Evolutionary conservation across 2,888 invertebrate species (phyloP).

Genomic region (Cephus pygmeus): DNA sequence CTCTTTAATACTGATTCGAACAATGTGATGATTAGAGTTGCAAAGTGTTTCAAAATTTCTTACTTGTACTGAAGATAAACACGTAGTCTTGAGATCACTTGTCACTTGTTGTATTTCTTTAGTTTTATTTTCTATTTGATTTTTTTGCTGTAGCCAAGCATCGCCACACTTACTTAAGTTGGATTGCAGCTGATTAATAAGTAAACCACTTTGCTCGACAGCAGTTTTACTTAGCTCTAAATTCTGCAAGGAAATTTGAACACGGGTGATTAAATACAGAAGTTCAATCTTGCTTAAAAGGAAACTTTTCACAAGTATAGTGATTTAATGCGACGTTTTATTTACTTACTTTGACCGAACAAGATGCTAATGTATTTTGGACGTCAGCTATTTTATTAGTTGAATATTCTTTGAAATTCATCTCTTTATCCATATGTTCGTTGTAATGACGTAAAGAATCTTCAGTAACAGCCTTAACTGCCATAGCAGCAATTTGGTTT

Average conservation of each 20-base stretch:
- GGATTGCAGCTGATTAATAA: slow-evolving; percentile 46
- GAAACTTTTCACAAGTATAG: background rate
- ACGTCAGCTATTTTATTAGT: slow-evolving; percentile 37
- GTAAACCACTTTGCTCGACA: slow-evolving; percentile 32
- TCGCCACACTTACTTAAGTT: slow-evolving; percentile 38
- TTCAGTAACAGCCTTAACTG: background rate
- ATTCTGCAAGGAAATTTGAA: slow-evolving; percentile 30
- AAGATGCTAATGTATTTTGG: slow-evolving; percentile 34
- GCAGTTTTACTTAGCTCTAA: slow-evolving; percentile 38
- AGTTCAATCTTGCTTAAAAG: background rate
- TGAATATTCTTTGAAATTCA: slow-evolving; percentile 38
- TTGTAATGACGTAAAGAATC: slow-evolving; percentile 18
- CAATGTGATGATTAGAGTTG: slow-evolving; percentile 6
- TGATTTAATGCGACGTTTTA: background rate
- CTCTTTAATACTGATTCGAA: background rate
- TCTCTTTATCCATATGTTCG: slow-evolving; percentile 29
- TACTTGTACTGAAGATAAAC: slow-evolving; percentile 43
- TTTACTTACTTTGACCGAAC: slow-evolving; percentile 44
- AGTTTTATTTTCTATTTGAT: slow-evolving; percentile 35
- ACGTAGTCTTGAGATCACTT: background rate
- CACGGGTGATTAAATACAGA: background rate
- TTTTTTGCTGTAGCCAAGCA: slow-evolving; percentile 37
- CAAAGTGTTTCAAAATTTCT: slow-evolving; percentile 12
- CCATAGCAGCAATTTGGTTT: background rate
- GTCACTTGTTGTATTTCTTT: slow-evolving; percentile 35